phyloP scores from a whole-genome alignment of 2,888 invertebrate genomes.

The Timema cristinae region DNA sequence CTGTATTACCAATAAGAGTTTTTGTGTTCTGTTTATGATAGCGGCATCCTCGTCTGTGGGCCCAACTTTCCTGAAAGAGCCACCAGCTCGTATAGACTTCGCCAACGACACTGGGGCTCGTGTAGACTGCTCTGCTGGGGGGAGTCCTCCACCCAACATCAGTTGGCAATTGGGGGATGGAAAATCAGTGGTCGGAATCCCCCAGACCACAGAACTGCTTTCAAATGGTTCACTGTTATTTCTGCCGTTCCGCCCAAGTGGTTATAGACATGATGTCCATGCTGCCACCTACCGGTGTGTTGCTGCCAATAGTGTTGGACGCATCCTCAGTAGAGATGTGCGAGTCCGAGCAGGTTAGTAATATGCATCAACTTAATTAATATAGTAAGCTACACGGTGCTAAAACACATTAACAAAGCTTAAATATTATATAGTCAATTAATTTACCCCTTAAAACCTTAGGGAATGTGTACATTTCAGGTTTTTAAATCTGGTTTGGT shows the following conservation, averaged over 20 bases:
- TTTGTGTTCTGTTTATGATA: conserved; percentile 12
- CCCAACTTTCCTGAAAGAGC: conserved; percentile 38
- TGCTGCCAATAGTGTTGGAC: conserved; percentile 38
- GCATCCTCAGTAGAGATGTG: conserved; percentile 38
- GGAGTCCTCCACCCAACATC: conserved; percentile 36
- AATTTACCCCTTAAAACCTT: too few relatives aligned
- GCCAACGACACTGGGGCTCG: conserved; percentile 38
- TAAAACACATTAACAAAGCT: too few relatives aligned
- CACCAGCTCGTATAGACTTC: conserved; percentile 38
- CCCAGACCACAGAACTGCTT: conserved; percentile 35
- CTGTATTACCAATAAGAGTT: too few relatives aligned
- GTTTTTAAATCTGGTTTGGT: too few relatives aligned
- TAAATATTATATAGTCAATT: too few relatives aligned
- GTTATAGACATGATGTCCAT: conserved; percentile 40
- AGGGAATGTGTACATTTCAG: too few relatives aligned
- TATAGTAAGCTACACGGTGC: too few relatives aligned
- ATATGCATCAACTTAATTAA: too few relatives aligned
- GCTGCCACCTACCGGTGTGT: conserved; percentile 38
- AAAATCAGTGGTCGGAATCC: conserved; percentile 34
- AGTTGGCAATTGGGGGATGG: conserved; percentile 37
- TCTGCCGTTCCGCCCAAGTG: conserved; percentile 37
- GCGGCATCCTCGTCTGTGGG: conserved; percentile 31
- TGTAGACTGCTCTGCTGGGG: conserved; percentile 38
- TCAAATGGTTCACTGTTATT: conserved; percentile 38
- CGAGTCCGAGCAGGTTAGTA: conserved; percentile 38